These are phyloP conservation scores for Corella eumyota DNA, from an alignment of 23 tunicate genomes.

Conservation along the genomic window DNA sequence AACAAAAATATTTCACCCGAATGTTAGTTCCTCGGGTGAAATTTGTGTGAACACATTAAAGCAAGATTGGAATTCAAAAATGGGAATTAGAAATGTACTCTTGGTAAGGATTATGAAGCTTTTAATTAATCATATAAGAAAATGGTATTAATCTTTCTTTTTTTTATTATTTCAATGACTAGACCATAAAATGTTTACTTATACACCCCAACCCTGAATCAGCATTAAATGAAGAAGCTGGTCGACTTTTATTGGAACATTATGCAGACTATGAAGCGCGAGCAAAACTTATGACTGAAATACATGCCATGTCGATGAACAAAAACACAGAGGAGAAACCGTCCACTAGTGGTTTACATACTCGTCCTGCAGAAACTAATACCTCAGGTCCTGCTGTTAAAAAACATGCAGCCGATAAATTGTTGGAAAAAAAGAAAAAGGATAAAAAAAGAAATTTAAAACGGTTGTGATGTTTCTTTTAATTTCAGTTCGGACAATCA, in stretches of 20 bases:
- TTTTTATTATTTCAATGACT: no score
- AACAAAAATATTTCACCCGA: constrained; percentile 93
- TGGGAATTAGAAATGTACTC: constrained; percentile 90
- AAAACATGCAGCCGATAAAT: constrained; percentile 75
- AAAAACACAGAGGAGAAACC: constrained; percentile 44
- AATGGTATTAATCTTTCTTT: no score
- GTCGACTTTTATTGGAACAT: constrained; percentile 64
- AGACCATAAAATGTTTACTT: constrained; percentile 85
- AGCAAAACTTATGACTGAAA: constrained; percentile 87
- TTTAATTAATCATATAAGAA: not conserved
- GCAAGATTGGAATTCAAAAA: constrained; percentile 92
- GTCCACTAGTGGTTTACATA: constrained; percentile 43
- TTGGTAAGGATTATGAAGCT: constrained; percentile 31
- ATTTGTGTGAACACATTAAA: constrained; percentile 90
- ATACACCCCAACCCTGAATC: constrained; percentile 97
- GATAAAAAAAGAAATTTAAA: constrained; percentile 81
- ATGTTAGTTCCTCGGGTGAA: constrained; percentile 83
- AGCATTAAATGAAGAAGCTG: constrained; percentile 96
- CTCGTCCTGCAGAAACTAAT: constrained; percentile 10
- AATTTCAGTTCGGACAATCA: no score
- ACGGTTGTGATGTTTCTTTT: constrained; percentile 88
- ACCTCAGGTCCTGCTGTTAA: constrained; percentile 52
- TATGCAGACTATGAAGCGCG: constrained; percentile 67
- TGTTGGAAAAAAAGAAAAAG: constrained; percentile 71
- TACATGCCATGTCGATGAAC: constrained; percentile 45